Conservation (phyloP, 2,797 vertebrate genomes). For the Mastacembelus armatus region DNA sequence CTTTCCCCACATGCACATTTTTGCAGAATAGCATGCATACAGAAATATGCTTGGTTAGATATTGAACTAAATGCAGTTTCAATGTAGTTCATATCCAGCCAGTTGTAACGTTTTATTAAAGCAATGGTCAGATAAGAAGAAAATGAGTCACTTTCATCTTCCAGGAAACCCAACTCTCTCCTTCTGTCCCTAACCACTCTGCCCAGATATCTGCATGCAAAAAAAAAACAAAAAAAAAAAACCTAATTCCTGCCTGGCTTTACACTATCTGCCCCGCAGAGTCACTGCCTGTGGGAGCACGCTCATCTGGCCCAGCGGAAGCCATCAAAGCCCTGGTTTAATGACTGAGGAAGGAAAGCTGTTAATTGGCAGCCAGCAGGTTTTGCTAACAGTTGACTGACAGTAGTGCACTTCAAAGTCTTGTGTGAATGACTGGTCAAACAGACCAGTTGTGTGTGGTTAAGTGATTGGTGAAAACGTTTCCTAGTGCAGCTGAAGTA, state of each 20-base stretch:
- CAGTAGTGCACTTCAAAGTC: constrained; percentile 8
- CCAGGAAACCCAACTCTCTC: too few species aligned
- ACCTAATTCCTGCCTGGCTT: constrained; percentile 28
- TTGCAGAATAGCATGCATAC: neutral
- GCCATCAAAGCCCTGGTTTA: constrained; percentile 49
- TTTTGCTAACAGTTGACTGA: constrained; percentile 32
- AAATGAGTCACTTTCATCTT: too few species aligned
- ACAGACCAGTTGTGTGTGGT: neutral
- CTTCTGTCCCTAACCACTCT: neutral
- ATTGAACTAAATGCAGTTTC: neutral
- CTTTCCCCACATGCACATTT: too few species aligned
- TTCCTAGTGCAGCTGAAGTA: too few species aligned
- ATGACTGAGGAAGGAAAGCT: constrained; percentile 52
- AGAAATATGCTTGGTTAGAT: neutral
- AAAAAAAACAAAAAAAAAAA: too few species aligned
- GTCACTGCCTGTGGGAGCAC: constrained; percentile 19
- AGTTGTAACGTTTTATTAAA: neutral
- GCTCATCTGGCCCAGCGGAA: constrained; percentile 29
- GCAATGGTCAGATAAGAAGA: too few species aligned
- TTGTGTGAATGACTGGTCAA: neutral
- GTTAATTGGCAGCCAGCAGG: constrained; percentile 58
- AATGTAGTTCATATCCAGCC: neutral
- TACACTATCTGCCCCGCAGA: constrained; percentile 8
- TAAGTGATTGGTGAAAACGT: too few species aligned
- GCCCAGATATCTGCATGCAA: constrained; percentile 1